A percentile compares a stretch with the other conserved stretches of the same genome.
These are phyloP conservation scores for Sceloporus tristichus DNA, from an alignment of 2,113 vertebrate species.

Conservation along the genomic window DNA sequence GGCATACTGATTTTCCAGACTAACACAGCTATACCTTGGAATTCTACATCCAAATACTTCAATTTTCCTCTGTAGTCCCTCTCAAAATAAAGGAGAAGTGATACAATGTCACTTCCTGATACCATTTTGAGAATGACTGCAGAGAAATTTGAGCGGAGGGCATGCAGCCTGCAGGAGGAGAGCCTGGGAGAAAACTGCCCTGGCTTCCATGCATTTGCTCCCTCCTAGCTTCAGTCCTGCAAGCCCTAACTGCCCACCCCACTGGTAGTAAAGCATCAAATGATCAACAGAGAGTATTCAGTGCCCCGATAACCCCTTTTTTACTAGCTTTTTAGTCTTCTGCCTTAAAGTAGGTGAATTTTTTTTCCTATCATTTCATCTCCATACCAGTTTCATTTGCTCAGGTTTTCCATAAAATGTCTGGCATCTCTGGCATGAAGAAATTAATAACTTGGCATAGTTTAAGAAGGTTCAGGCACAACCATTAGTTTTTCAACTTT, in stretches of 20 bases:
- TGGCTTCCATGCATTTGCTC: too few relatives aligned
- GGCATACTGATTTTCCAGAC: too few relatives aligned
- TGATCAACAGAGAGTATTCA: background rate
- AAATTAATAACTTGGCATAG: slow-evolving; percentile 59
- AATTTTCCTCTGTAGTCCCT: too few relatives aligned
- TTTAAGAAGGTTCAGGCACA: slow-evolving; percentile 60
- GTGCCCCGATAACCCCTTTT: too few relatives aligned
- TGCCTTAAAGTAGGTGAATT: background rate
- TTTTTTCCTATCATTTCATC: slow-evolving; percentile 9
- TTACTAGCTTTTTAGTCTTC: background rate
- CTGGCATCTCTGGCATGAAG: slow-evolving; percentile 43
- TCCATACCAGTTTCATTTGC: background rate
- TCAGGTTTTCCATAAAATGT: slow-evolving; percentile 3
- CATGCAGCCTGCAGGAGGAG: too few relatives aligned
- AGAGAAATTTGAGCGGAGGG: too few relatives aligned
- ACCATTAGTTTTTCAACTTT: slow-evolving; percentile 60
- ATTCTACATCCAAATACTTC: too few relatives aligned
- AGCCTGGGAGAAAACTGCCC: background rate
- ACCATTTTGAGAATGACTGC: too few relatives aligned
- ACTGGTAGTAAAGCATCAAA: background rate
- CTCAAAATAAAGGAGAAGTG: too few relatives aligned
- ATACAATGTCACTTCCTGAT: too few relatives aligned
- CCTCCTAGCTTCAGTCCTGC: background rate
- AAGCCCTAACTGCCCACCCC: background rate
- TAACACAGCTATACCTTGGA: too few relatives aligned